Evolutionary conservation across 2,797 vertebrate genomes (phyloP), one percentile per base, ranked within the genome.

Genomic region (Valencia hispanica): DNA sequence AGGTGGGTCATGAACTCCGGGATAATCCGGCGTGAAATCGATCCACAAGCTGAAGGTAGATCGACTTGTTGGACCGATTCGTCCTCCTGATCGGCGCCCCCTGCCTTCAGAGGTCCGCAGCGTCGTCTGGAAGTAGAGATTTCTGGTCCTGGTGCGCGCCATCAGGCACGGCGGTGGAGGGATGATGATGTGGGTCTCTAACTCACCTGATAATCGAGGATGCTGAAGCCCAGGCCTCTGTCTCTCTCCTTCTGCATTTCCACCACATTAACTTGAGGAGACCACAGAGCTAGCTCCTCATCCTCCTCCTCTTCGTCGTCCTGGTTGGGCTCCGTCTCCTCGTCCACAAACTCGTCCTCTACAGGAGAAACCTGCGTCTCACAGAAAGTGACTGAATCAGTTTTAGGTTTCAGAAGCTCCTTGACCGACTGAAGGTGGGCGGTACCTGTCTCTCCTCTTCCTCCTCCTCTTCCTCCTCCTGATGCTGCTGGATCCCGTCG

Each of bases 191-290:
- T 20, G 6, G 50, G 50, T 5, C 6, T 51, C 0, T 51, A 0
- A 12, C 61, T 65, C 74, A 98, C 98, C 97, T 99, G 97, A 84
- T 99, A 99, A 85, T 99, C 98, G 70, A 99, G 95, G 93, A 99
- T 97, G 93, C 98, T 99, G 96, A 99, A 99, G 87, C 98, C 98
- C 11, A 99, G 95, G 43, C 98, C 97, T 83, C 94, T 94, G 30
- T 92, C 94, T 77, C 93, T 47, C 71, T 91, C 96, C 86, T 99
- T 99, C 79, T 96, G 92, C 74, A 99, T 93, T 87, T 97, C 93
- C 81, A 98, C 83, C 82, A 95, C 74, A 84, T 95, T 95, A 83
- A 98, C 91, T 27, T 97, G 96, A 30, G 96, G 91, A 87, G 97
- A 96, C 98, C 98, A 99, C 9, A 98, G 87, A 7, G 97, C 96